Base-by-base conservation (phyloP, 2,113 vertebrate species). In the Podiceps cristatus region DNA sequence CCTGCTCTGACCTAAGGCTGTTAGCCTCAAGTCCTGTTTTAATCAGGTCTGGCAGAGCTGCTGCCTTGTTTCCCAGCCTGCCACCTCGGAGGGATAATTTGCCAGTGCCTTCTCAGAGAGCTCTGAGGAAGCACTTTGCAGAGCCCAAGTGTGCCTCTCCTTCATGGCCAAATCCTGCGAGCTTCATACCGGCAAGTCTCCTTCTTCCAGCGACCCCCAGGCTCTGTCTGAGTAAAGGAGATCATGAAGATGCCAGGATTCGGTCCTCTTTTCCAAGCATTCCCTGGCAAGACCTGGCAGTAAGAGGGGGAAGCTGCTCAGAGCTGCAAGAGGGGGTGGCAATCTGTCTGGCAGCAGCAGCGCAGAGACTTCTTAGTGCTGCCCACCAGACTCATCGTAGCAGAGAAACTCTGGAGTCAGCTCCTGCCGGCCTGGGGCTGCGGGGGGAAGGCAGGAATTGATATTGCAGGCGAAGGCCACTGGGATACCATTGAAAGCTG, bases 401-500 rank as follows among this genome's bases (percentile, higher is more conserved):
- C 90, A 76, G 59, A 91, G 95, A 98, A 97, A 98, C 95, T 96
- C 97, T 81, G 67, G 89, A 89, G 97, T 97, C 97, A 97, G 97
- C 97, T 97, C 96, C 97, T 97, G 95, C 93, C 7, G 95, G 96
- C 91, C 95, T 44, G 82, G 95, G 90, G 96, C 95, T 96, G 96
- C 4, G 7, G 87, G 89, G 78, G 93, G 97, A 98, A 98, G 92
- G 98, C 98, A 98, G 98, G 97, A 98, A 97, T 98, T 96, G 98
- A 99, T 97, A 97, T 94, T 97, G 98, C 98, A 98, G 98, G 98
- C 93, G 4, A 97, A 97, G 98, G 98, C 98, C 99, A 98, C 98
- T 98, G 97, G 95, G 97, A 98, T 92, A 88, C 94, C 86, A 90
- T 93, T 95, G 98, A 98, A 99, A 99, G 98, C 98, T 98, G 98